These are phyloP conservation scores for Bos indicus DNA, from an alignment of 2,113 vertebrate genomes.

Conservation along the genomic window DNA sequence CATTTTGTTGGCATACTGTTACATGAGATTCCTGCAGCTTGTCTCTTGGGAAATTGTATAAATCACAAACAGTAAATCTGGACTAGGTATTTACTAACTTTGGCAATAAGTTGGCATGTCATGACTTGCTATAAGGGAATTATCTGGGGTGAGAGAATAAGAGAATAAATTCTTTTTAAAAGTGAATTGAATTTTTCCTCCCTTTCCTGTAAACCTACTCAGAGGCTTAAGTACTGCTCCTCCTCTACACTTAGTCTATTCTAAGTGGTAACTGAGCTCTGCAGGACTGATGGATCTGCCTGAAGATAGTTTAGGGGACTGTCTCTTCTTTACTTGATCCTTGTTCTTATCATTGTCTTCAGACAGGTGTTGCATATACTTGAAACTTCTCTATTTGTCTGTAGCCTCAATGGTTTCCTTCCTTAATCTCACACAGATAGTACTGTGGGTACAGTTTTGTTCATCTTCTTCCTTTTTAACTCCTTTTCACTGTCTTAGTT, in stretches of 20 bases:
- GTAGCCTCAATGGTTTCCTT: not conserved
- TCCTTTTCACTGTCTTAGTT: not conserved
- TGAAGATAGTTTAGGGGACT: not conserved
- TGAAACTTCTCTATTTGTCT: not conserved
- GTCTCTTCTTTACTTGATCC: not conserved
- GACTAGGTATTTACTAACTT: constrained; percentile 16
- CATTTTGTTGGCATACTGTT: not conserved
- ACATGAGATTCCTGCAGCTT: not conserved
- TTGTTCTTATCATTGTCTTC: not conserved
- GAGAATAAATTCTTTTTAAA: not conserved
- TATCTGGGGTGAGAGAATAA: not conserved
- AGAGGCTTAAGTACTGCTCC: not conserved
- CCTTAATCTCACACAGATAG: not conserved
- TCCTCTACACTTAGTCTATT: not conserved
- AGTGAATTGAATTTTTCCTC: not conserved
- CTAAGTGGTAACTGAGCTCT: not conserved
- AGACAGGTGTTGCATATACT: not conserved
- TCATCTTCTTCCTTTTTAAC: not conserved
- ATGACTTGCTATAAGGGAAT: not conserved
- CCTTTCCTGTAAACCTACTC: not conserved
- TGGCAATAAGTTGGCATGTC: not conserved
- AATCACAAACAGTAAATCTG: not conserved
- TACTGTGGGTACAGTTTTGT: not conserved
- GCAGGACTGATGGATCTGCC: too few relatives aligned
- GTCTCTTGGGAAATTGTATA: constrained; percentile 5